Base-by-base conservation (phyloP, 2,113 vertebrate species). In the Cottus gobio region DNA sequence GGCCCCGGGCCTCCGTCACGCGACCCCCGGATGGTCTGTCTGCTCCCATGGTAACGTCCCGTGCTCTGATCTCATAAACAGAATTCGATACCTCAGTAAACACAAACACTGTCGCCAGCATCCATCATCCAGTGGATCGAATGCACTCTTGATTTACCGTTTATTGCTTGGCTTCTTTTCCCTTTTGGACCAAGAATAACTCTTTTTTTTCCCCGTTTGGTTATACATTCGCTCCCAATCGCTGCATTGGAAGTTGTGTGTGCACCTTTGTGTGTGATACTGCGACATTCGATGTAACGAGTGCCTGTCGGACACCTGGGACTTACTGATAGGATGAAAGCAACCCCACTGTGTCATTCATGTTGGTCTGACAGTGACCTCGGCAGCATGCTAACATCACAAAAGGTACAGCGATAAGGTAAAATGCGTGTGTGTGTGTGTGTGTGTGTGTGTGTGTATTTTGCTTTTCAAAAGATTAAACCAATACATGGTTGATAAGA, bases 31-130 rank as follows among this genome's bases (percentile, higher is more conserved):
- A 85, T 88, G 83, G 80, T 87, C 87, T 56, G 90, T 94, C 91
- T 89, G 88, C 82, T 93, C 75, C 89, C 80, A 90, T 91, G 89
- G 79, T 57, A 90, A 90, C 91, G 34, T n/a, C 31, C 16, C 5
- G 1, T 42, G 63, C 64, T 73, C 78, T 77, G 80, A 83, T 85
- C 69, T 78, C 61, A 85, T 83, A 86, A 90, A 89, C 77, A 82
- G 48, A 64, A 58, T 80, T 60, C 22, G 3, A 85, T 83, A 84
- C 58, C 76, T 71, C 30, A 54, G 78, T 88, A 87, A 91, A 90
- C 73, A 87, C 83, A 93, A 90, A 88, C 76, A 88, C 39, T 52
- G 58, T 37, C 75, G 77, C 69, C 78, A 72, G 66, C 81, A 85
- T 90, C 83, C 68, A 86, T 89, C 84, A 88, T 73, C 67, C 62